Evolutionary conservation across 2,113 vertebrate species (phyloP), one percentile per base, ranked within the genome.

Genomic region (Colinus virginianus): DNA sequence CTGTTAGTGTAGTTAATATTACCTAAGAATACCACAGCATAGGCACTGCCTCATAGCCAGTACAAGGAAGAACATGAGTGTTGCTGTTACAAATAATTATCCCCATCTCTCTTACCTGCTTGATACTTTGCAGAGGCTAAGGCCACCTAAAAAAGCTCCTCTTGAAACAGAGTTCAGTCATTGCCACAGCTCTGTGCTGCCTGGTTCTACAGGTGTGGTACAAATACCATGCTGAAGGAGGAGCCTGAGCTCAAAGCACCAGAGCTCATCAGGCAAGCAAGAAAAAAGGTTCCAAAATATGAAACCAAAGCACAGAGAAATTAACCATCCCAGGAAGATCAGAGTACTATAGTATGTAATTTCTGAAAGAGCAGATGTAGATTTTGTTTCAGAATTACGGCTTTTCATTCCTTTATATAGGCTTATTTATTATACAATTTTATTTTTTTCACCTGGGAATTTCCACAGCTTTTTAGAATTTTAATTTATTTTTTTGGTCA

Each of bases 1-100:
- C 48, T 2, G 0, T 46, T 36, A 19, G 59, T 1, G 0, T 22
- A 59, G 22, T 22, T 38, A 70, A 10, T 0, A 1, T 8, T 13
- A 46, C 55, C 1, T 2, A 14, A 43, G 30, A 58, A 51, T 0
- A 0, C 51, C 3, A 0, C 13, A 42, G 7, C 36, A 10, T 12
- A 25, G 32, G 17, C 21, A 3, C 13, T 22, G 18, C 30, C 71
- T 30, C 13, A 2, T 6, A 13, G 56, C 4, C 58, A 63, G 23
- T 4, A 22, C 13, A 2, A 21, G 26, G 36, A 21, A 55, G n/a
- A 43, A 51, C 1, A 0, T 6, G 1, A 9, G 11, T 0, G 72
- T 67, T 56, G 30, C 5, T 62, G 19, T 66, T 55, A 51, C 51
- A 32, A 7, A 36, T 4, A 84, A 53, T 7, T 23, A 1, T 68